Base-by-base conservation (phyloP, 1,140 invertebrate genomes). In the Ips typographus region DNA sequence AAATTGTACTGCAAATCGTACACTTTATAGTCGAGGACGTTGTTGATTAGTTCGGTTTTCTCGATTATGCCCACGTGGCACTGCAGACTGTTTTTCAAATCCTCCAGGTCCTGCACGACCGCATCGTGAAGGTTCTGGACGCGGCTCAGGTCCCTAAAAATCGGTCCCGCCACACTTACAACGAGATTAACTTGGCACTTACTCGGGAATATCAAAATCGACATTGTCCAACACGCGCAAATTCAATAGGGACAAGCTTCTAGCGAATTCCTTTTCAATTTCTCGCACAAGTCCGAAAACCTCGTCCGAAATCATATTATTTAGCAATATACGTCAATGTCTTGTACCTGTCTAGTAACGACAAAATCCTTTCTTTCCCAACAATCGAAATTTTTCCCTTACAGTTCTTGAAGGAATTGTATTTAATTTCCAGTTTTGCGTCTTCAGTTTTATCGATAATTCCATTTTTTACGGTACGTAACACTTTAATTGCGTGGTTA, bases 1-100 rank as follows among this genome's bases (percentile, higher is more conserved):
- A 72, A 75, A n/a, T 67, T 56, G 42, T 70, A 71, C 40, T 61
- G 64, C 2, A 72, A 66, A 55, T 75, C 72, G 44, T 72, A 74
- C 40, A 72, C 51, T 67, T 74, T 75, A 57, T 73, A 75, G 59
- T 60, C 74, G 7, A 75, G 44, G 6, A 75, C 57, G 39, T 71
- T 70, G 44, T 70, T 55, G 4, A 70, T 72, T 2, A 74, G 44
- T 39, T 75, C 74, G 4, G 65, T 70, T 64, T 69, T 73, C 39
- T 75, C 70, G 2, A 75, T 42, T 44, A 70, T 56, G 3, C 4
- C 38, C 0, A 66, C 7, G 39, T 70, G 63, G 8, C 58, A 61
- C 4, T 71, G 56, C 7, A 73, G 43, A 40, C 51, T 63, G 7
- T 62, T 66, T 55, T 55, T 68, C 2, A 71, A 36, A 6, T 67